phyloP scores from a whole-genome alignment of 2,113 vertebrate species.

The Actenoides lindsayi region DNA sequence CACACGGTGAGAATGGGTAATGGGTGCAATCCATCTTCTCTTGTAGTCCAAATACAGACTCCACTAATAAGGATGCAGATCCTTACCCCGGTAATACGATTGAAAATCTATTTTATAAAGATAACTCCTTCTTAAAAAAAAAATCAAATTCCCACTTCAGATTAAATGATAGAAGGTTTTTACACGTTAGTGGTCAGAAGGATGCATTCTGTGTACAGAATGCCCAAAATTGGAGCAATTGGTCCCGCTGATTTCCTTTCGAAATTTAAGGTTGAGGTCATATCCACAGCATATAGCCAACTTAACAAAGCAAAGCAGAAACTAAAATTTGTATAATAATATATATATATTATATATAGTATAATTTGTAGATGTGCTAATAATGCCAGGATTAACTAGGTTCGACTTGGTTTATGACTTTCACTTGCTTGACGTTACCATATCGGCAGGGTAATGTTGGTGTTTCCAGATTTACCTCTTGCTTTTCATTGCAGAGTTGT shows the following conservation, averaged over 20 bases:
- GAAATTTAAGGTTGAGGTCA: background rate
- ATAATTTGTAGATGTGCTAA: background rate
- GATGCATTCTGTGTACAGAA: background rate
- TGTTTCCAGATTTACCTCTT: constrained; percentile 63
- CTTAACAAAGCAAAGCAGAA: constrained; percentile 32
- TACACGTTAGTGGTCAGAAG: background rate
- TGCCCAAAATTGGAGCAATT: background rate
- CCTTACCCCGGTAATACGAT: background rate
- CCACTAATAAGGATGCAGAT: background rate
- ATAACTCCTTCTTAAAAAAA: background rate
- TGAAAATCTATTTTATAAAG: background rate
- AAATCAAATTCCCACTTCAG: background rate
- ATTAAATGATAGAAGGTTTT: background rate
- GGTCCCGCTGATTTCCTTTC: background rate
- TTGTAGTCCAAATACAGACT: background rate
- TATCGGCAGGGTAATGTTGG: constrained; percentile 26
- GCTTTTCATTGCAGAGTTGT: constrained; percentile 75
- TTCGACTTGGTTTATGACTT: constrained; percentile 12
- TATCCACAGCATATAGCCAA: background rate
- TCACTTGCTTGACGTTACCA: constrained; percentile 50
- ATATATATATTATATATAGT: no score
- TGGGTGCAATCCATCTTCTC: background rate
- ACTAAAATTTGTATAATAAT: no score
- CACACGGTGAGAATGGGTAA: background rate
- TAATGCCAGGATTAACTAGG: constrained; percentile 23